Base-by-base conservation (phyloP, 2,888 invertebrate genomes). In the Cheilosia pagana region DNA sequence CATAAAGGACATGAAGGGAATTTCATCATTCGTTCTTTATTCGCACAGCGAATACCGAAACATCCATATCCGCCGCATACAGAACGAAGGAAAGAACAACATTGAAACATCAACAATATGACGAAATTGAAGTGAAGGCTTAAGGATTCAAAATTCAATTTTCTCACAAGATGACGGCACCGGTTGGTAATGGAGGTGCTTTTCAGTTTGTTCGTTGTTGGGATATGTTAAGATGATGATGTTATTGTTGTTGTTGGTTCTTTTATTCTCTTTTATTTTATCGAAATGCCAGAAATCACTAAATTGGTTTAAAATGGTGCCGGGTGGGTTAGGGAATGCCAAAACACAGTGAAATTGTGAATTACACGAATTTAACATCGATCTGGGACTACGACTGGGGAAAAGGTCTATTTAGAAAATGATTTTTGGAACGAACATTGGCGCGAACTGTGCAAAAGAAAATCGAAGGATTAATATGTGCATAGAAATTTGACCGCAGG, bases 131-230 rank as follows among this genome's bases (percentile, higher is more conserved):
- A 85, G 85, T 81, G 71, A 85, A 81, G 81, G 85, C 81, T 85
- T 76, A 75, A 85, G 85, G 85, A 85, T 81, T 81, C 85, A 85
- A 76, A 85, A 85, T 85, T 85, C 81, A 85, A 85, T 85, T 85
- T 85, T 63, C 71, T 81, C 65, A 48, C 59, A 85, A 81, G 75
- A 75, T 59, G 71, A 63, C 62, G 60, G 12, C 19, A 21, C 16
- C 14, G 31, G 43, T 39, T 31, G 14, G 7, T 45, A 45, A 39
- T 41, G 39, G 8, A 53, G 43, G 57, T 21, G 12, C 19, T 23
- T 23, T 21, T 48, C 35, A 31, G 28, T 21, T 21, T 21, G 35
- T 31, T 48, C 55, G 35, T 45, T 31, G 25, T 43, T 50, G 45
- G 45, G 53, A 48, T 45, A 63, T 55, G 57, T 45, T 16, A 53